Conservation (phyloP, 1,140 invertebrate species). For the Polypedilum pembai region DNA sequence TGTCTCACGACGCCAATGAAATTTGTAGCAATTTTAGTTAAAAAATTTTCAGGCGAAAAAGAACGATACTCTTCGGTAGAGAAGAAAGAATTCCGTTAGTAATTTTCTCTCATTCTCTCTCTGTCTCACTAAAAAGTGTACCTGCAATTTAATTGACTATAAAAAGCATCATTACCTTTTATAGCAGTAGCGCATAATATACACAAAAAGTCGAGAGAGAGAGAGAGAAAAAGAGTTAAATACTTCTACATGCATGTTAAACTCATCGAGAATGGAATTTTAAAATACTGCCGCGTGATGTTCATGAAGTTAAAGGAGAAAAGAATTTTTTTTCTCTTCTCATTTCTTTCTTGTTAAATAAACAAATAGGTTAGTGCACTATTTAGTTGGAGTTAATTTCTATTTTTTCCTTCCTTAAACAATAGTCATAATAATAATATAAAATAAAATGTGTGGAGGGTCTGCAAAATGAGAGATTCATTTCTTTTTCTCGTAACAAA, state of each 20-base stretch:
- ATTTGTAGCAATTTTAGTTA: conserved; percentile 1
- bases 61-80: too few species aligned
- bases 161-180: conserved; percentile 26
- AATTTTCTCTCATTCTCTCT: not conserved
- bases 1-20: not conserved
- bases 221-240: too few species aligned
- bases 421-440: not conserved
- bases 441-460: not conserved
- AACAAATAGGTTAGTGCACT: conserved; percentile 3
- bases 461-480: not conserved
- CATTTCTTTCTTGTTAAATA: conserved; percentile 7
- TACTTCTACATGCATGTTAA: not conserved
- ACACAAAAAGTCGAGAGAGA: not conserved
- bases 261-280: conserved; percentile 8
- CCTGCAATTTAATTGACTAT: conserved; percentile 25
- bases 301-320: not conserved
- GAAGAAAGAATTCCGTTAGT: too few species aligned
- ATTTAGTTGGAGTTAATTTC: conserved; percentile 9
- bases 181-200: not conserved
- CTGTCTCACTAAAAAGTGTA: not conserved
- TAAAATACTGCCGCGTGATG: not conserved
- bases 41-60: too few species aligned
- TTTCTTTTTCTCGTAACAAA: too few species aligned
- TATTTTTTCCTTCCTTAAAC: not conserved
- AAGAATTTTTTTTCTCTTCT: not conserved